These are phyloP conservation scores for Operophtera brumata DNA, from an alignment of 2,888 invertebrate species.

Conservation along the genomic window DNA sequence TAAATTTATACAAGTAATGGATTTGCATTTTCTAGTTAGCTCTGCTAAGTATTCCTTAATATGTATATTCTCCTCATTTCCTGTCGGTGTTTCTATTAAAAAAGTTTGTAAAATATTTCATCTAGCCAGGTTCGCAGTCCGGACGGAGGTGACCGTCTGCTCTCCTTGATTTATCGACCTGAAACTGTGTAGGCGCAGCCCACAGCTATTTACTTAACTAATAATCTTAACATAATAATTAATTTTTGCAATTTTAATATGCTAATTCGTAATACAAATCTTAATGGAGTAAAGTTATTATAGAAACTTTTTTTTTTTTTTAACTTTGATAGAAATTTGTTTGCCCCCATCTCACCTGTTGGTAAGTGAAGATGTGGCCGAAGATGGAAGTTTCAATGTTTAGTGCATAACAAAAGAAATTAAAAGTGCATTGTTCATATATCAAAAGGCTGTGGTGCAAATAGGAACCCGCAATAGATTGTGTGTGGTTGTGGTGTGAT, in stretches of 20 bases:
- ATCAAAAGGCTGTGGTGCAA: conserved; percentile 7
- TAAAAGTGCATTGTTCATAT: conserved; percentile 9
- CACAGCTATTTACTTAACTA: conserved; percentile 45
- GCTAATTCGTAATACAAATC: conserved; percentile 10
- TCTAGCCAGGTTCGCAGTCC: conserved; percentile 7
- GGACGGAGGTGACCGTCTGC: conserved; percentile 41
- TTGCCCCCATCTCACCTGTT: too few relatives aligned
- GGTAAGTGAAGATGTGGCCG: too few relatives aligned
- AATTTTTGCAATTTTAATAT: conserved; percentile 27
- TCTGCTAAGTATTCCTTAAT: too few relatives aligned
- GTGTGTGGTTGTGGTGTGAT: too few relatives aligned
- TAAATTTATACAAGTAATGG: conserved; percentile 1
- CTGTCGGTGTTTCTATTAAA: conserved; percentile 1
- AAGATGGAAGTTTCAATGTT: too few relatives aligned
- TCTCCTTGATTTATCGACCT: conserved; percentile 50
- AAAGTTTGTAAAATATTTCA: not conserved
- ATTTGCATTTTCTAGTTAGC: conserved; percentile 21
- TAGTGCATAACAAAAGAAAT: not conserved
- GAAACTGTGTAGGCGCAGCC: conserved; percentile 57
- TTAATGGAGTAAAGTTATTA: too few relatives aligned
- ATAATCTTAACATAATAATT: conserved; percentile 24
- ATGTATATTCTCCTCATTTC: conserved; percentile 12
- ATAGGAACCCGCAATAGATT: too few relatives aligned
- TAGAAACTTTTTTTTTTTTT: too few relatives aligned
- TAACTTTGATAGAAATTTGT: too few relatives aligned